Conservation (phyloP, 2,888 invertebrate genomes). For the Meiosimyza decipiens region DNA sequence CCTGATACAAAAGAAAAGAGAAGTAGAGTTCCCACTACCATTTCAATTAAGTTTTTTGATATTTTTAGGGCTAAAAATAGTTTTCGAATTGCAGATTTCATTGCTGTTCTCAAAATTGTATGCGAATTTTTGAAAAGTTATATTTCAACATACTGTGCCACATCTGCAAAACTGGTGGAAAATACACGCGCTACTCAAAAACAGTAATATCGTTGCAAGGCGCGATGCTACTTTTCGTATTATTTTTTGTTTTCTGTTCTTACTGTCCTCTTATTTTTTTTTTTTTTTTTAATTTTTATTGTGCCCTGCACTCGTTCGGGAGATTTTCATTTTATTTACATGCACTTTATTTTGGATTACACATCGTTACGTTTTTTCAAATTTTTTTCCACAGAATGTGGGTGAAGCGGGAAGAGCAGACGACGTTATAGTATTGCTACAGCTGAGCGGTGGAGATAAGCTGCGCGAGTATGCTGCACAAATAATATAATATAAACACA, state of each 20-base stretch:
- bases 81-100: too few relatives aligned
- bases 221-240: constrained; percentile 5
- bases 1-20: neutral
- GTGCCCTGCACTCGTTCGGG: neutral
- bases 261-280: neutral
- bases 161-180: neutral
- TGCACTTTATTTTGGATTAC: constrained; percentile 27
- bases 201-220: too few relatives aligned
- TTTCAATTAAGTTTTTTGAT: too few relatives aligned
- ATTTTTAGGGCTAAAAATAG: too few relatives aligned
- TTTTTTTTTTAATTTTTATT: neutral
- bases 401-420: too few relatives aligned
- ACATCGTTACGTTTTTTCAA: constrained; percentile 17
- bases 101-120: too few relatives aligned
- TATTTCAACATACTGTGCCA: neutral
- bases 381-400: neutral
- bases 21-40: neutral
- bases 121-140: neutral
- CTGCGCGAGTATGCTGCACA: too few relatives aligned
- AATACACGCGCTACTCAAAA: too few relatives aligned
- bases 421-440: too few relatives aligned
- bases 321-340: constrained; percentile 31
- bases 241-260: constrained; percentile 1
- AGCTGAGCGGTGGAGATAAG: too few relatives aligned
- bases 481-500: neutral